Conservation (phyloP, 2,888 invertebrate genomes). For the Seira ritae region DNA sequence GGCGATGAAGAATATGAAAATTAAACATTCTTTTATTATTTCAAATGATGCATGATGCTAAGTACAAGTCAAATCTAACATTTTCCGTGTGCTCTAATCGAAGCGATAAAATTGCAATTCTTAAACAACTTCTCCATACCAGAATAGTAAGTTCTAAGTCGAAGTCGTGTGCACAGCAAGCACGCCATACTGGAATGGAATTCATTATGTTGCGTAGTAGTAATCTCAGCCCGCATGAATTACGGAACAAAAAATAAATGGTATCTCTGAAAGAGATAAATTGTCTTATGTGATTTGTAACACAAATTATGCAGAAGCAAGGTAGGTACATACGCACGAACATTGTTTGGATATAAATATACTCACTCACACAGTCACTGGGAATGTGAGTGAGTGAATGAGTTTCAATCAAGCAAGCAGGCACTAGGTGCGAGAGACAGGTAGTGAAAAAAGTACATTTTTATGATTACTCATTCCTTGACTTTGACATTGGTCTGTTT, state of each 20-base stretch:
- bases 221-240: not conserved
- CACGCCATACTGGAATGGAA: not conserved
- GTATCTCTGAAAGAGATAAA: conserved; percentile 40
- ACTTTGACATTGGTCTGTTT: conserved; percentile 66
- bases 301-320: conserved; percentile 33
- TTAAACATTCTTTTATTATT: not conserved
- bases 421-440: not conserved
- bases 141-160: not conserved
- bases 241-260: no score
- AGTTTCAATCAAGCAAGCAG: conserved; percentile 24
- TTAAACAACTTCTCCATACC: not conserved
- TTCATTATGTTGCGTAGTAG: not conserved
- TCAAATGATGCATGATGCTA: not conserved
- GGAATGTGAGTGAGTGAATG: conserved; percentile 12
- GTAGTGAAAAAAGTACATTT: conserved; percentile 39
- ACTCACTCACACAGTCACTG: not conserved
- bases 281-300: conserved; percentile 24
- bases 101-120: not conserved
- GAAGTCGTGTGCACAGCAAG: conserved; percentile 45
- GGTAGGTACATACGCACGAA: not conserved
- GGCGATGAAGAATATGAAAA: not conserved
- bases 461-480: conserved; percentile 66
- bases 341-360: not conserved
- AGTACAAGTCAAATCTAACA: not conserved
- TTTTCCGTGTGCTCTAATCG: not conserved